Conservation (phyloP, 2,113 vertebrate genomes). For the Cinclus cinclus region DNA sequence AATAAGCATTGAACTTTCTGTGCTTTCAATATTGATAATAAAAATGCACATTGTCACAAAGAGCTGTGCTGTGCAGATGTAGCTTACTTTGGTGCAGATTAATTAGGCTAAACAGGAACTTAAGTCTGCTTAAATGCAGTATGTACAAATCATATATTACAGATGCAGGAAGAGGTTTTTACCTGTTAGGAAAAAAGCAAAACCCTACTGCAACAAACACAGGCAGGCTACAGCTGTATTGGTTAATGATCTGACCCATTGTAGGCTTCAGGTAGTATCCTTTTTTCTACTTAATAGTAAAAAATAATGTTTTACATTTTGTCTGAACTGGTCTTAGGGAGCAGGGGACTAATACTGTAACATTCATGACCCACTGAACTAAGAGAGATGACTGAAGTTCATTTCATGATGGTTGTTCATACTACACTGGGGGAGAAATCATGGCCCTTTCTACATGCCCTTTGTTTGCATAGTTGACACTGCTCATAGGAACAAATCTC, state of each 20-base stretch:
- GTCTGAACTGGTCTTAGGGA: not conserved
- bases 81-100: not conserved
- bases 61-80: not conserved
- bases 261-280: not conserved
- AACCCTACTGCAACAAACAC: not conserved
- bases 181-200: not conserved
- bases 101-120: not conserved
- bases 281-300: not conserved
- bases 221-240: not conserved
- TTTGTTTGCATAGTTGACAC: not conserved
- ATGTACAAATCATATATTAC: not conserved
- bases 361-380: not conserved
- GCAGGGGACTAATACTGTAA: not conserved
- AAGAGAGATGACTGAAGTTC: not conserved
- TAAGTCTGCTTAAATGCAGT: not conserved
- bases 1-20: not conserved
- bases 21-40: slow-evolving; percentile 4
- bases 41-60: slow-evolving; percentile 1
- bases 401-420: not conserved
- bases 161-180: not conserved
- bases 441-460: not conserved
- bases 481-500: not conserved
- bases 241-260: not conserved
- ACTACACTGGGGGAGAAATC: not conserved
- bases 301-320: not conserved